These are phyloP conservation scores for Ardeotis arabs DNA, from an alignment of 2,113 vertebrate species.

Conservation along the genomic window DNA sequence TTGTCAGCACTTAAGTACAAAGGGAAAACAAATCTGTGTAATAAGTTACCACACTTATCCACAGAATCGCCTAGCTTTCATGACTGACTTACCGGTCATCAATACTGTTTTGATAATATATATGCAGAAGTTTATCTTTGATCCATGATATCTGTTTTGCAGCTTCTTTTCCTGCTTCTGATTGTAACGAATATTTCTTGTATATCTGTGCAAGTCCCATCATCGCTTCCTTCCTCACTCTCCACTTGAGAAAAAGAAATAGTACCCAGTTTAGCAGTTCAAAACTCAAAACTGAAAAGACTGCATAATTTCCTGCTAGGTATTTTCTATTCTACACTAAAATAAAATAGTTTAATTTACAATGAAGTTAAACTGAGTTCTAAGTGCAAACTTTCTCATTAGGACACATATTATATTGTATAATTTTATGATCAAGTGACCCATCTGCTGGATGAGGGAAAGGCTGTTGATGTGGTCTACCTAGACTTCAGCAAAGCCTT, in stretches of 20 bases:
- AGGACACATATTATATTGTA: neutral
- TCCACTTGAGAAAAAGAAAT: slow-evolving; percentile 83
- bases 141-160: slow-evolving; percentile 98
- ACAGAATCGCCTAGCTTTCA: neutral
- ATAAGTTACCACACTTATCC: neutral
- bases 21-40: neutral
- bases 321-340: neutral
- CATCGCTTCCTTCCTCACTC: slow-evolving; percentile 98
- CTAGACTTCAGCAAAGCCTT: no score
- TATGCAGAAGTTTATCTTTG: slow-evolving; percentile 97
- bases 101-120: slow-evolving; percentile 99
- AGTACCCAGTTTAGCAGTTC: neutral
- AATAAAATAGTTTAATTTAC: neutral
- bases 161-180: slow-evolving; percentile 95
- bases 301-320: neutral
- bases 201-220: slow-evolving; percentile 99
- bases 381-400: neutral
- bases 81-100: slow-evolving; percentile 87
- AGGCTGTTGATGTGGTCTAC: no score
- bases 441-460: no score
- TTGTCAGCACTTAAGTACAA: neutral
- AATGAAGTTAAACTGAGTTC: neutral
- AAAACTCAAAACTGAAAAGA: neutral
- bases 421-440: no score
- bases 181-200: slow-evolving; percentile 95